A percentile compares a stretch with the other conserved stretches of the same genome.
Evolutionary conservation across 2,797 vertebrate genomes (phyloP).

Genomic region (Stomatorhinus walkeri): DNA sequence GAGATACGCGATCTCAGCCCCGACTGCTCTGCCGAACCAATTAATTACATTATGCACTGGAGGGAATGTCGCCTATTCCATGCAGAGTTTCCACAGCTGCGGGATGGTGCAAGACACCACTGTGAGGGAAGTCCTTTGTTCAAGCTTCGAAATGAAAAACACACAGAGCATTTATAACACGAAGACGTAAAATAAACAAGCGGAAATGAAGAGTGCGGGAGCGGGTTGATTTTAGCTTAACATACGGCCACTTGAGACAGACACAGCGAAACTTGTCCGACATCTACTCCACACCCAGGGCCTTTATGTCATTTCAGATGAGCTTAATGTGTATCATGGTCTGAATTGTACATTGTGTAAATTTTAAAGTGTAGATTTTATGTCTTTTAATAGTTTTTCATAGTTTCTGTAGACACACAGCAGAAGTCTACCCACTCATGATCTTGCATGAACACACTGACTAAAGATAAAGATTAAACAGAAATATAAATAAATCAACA

Average conservation of each 20-base stretch:
- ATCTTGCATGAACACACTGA: conserved; percentile 14
- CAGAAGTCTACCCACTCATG: background rate
- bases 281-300: background rate
- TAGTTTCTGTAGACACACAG: background rate
- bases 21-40: conserved; percentile 25
- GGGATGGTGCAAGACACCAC: conserved; percentile 35
- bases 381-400: background rate
- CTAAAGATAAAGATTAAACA: conserved; percentile 38
- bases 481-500: conserved; percentile 63
- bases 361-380: background rate
- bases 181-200: background rate
- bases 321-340: background rate
- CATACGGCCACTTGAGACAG: background rate
- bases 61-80: conserved; percentile 31
- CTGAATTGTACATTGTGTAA: background rate
- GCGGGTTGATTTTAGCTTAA: background rate
- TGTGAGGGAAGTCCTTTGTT: conserved; percentile 33
- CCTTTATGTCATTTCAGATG: background rate
- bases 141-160: conserved; percentile 9
- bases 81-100: conserved; percentile 25
- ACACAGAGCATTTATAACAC: background rate
- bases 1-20: background rate
- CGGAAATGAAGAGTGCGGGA: background rate
- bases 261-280: background rate
- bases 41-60: conserved; percentile 27